Evolutionary conservation across 2,113 vertebrate genomes (phyloP).

Genomic region (Steatornis caripensis): DNA sequence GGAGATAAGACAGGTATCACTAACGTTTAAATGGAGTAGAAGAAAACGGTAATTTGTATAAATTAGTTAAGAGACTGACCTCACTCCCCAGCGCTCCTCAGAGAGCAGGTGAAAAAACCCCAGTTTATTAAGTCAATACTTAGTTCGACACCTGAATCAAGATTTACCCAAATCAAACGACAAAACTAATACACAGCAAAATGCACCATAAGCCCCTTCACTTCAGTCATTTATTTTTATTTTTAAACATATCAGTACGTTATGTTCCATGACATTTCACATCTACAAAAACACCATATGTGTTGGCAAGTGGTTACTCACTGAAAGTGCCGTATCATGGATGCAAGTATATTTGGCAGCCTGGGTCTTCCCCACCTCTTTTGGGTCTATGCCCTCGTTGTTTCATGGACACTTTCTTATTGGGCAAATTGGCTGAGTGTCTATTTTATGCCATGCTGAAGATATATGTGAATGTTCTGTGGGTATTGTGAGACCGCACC

Average conservation of each 20-base stretch:
- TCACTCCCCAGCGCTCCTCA: not conserved
- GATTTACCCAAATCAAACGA: not conserved
- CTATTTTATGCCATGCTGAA: not conserved
- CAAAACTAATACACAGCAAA: constrained; percentile 3
- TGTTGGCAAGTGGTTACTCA: constrained; percentile 62
- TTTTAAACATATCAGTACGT: constrained; percentile 66
- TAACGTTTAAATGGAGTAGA: not conserved
- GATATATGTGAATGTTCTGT: not conserved
- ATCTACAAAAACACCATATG: constrained; percentile 68
- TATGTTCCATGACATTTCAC: constrained; percentile 68
- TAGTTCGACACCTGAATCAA: constrained; percentile 1
- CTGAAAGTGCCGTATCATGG: constrained; percentile 19
- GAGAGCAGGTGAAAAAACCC: not conserved
- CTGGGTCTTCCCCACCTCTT: constrained; percentile 31
- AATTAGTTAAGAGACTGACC: constrained; percentile 59
- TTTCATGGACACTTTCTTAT: not conserved
- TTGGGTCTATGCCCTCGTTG: constrained; percentile 55
- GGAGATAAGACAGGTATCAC: constrained; percentile 39
- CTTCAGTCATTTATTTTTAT: constrained; percentile 56
- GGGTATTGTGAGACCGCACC: not conserved
- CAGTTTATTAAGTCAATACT: not conserved
- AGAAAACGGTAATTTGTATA: constrained; percentile 54
- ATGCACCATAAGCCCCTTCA: not conserved
- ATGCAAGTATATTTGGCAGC: constrained; percentile 30
- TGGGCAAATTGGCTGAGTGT: fast-evolving